These are phyloP conservation scores for Anoplopoma fimbria DNA, from an alignment of 2,113 vertebrate genomes.

Conservation along the genomic window DNA sequence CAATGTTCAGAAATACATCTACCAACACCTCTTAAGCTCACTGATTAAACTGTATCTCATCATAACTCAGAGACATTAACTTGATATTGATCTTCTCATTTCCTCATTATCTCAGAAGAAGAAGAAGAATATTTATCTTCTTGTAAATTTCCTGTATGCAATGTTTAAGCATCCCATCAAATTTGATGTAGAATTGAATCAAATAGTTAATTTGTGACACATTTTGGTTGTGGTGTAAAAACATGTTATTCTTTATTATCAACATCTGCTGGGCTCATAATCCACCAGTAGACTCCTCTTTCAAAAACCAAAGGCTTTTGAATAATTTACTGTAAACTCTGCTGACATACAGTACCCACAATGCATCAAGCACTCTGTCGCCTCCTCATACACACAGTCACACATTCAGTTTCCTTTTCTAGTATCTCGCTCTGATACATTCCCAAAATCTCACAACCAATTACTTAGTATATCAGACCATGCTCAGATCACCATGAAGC, in stretches of 20 bases:
- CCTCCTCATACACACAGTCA: not conserved
- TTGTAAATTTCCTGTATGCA: no score
- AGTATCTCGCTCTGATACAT: not conserved
- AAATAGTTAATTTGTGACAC: not conserved
- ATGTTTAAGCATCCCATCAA: no score
- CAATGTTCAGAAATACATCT: no score
- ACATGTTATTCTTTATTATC: not conserved
- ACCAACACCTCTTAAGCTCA: not conserved
- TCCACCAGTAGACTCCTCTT: not conserved
- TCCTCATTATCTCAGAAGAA: no score
- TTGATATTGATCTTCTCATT: no score
- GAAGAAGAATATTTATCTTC: no score
- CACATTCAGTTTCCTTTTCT: not conserved
- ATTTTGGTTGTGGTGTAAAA: not conserved
- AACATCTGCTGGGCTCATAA: not conserved
- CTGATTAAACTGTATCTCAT: not conserved
- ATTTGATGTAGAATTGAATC: no score
- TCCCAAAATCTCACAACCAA: not conserved
- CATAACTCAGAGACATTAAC: no score
- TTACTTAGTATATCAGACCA: not conserved
- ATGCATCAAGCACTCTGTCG: not conserved
- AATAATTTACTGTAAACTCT: conserved; percentile 59
- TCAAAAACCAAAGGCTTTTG: conserved; percentile 18
- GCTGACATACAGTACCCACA: conserved; percentile 43
- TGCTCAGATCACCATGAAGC: conserved; percentile 2